phyloP scores from a whole-genome alignment of 2,797 vertebrate genomes.

The Hirundo rustica region DNA sequence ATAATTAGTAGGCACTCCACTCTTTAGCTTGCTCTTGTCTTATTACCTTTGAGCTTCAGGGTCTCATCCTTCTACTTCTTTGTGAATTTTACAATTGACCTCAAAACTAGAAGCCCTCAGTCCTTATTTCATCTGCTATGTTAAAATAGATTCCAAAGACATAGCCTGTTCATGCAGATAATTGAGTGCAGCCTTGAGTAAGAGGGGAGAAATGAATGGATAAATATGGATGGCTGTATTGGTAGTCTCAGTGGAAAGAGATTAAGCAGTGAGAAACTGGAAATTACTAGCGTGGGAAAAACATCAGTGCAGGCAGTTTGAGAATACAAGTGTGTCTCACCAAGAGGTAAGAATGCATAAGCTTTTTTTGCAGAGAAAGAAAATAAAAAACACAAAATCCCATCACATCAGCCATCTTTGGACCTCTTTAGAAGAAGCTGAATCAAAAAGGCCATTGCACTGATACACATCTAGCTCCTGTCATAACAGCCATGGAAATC shows the following conservation, averaged over 20 bases:
- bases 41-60: not conserved
- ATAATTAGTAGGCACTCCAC: not conserved
- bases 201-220: not conserved
- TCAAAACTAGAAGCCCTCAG: not conserved
- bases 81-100: not conserved
- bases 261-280: not conserved
- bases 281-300: not conserved
- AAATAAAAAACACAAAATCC: not conserved
- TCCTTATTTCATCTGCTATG: not conserved
- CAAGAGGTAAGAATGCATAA: not conserved
- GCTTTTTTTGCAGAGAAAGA: not conserved
- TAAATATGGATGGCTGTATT: not conserved
- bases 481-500: not conserved
- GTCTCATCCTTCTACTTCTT: not conserved
- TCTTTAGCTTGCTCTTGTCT: not conserved
- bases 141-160: constrained; percentile 37
- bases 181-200: not conserved
- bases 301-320: not conserved
- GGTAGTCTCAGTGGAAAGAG: not conserved
- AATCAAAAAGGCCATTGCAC: not conserved
- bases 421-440: not conserved
- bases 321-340: not conserved
- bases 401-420: not conserved
- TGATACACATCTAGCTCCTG: not conserved
- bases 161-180: not conserved